Percentiles rank a stretch among this genome's conserved stretches.
Evolutionary conservation across 2,888 invertebrate species (phyloP).

Genomic region (Tridacna gigas): DNA sequence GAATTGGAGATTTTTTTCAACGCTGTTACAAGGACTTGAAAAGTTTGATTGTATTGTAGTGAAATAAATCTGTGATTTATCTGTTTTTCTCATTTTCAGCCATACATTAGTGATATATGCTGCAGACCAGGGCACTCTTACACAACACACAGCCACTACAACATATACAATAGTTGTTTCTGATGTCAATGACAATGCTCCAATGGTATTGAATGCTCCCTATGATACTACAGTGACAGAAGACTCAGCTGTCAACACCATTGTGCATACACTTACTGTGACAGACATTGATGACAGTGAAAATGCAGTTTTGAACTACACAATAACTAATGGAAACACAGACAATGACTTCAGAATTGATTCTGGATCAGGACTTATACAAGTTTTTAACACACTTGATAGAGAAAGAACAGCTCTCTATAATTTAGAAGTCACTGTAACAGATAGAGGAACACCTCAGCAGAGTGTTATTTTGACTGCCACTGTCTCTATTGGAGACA

Average conservation of each 20-base stretch:
- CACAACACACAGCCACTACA: constrained; percentile 69
- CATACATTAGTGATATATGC: constrained; percentile 71
- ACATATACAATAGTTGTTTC: constrained; percentile 73
- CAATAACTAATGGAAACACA: constrained; percentile 74
- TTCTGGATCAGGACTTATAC: constrained; percentile 66
- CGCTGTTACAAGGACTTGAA: too few species aligned
- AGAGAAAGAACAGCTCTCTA: constrained; percentile 75
- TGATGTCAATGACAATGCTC: constrained; percentile 79
- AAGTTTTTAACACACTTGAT: constrained; percentile 71
- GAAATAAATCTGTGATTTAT: neutral
- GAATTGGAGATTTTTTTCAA: too few species aligned
- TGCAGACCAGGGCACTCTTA: constrained; percentile 67
- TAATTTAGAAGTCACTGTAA: constrained; percentile 64
- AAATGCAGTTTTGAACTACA: constrained; percentile 70
- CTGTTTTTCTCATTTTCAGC: constrained; percentile 56
- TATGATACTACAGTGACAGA: constrained; percentile 71
- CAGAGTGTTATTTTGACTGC: constrained; percentile 63
- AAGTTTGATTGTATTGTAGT: too few species aligned
- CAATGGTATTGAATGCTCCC: constrained; percentile 65
- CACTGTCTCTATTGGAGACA: constrained; percentile 72
- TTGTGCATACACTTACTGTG: constrained; percentile 69
- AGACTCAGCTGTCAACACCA: constrained; percentile 65
- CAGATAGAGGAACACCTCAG: constrained; percentile 65
- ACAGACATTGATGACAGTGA: constrained; percentile 74
- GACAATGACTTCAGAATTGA: constrained; percentile 74